phyloP scores from a whole-genome alignment of 1,140 invertebrate species.

The Dinoponera quadriceps region DNA sequence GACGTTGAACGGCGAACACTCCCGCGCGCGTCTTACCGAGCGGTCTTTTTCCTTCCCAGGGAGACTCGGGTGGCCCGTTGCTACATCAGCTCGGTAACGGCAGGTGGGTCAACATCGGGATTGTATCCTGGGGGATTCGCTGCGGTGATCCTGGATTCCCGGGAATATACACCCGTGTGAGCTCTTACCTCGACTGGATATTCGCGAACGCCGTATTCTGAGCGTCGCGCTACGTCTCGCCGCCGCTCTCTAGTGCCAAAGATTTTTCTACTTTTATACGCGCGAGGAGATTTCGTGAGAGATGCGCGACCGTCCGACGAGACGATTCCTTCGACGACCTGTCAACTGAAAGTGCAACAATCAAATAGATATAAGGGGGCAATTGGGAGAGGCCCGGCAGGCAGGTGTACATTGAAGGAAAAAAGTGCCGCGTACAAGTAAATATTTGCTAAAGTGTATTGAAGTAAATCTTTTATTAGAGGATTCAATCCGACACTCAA shows the following conservation, averaged over 20 bases:
- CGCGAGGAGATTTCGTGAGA: no score
- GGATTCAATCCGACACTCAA: no score
- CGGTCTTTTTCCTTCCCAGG: conserved; percentile 84
- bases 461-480: no score
- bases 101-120: conserved; percentile 92
- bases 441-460: no score
- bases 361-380: no score
- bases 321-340: no score
- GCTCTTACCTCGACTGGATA: conserved; percentile 91
- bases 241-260: conserved; percentile 38
- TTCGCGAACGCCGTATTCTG: conserved; percentile 88
- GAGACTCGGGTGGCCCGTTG: conserved; percentile 94
- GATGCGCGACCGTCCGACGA: no score
- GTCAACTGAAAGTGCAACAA: no score
- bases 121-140: conserved; percentile 92
- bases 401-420: no score
- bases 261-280: conserved; percentile 50
- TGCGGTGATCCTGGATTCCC: conserved; percentile 90
- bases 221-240: conserved; percentile 15
- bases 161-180: conserved; percentile 91
- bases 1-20: no score
- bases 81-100: conserved; percentile 89
- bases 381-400: no score
- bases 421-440: no score
- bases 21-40: not conserved